A percentile compares a stretch with the other conserved stretches of the same genome.
These are phyloP conservation scores for Anableps anableps DNA, from an alignment of 2,797 vertebrate genomes.

Conservation along the genomic window DNA sequence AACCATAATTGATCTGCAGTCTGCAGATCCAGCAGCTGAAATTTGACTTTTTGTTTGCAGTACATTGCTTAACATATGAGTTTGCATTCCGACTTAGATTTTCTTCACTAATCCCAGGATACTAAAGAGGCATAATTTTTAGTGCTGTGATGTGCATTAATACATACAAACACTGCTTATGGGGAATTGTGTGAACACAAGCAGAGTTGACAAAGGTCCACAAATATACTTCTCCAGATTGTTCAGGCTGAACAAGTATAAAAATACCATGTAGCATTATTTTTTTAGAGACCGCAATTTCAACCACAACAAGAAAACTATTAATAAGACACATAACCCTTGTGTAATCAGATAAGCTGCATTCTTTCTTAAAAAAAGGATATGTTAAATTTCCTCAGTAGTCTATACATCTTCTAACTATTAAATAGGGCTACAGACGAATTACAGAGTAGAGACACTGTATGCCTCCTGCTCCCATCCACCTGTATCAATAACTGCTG, in stretches of 20 bases:
- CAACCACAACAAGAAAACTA: conserved; percentile 15
- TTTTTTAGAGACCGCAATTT: conserved; percentile 12
- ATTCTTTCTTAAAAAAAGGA: background rate
- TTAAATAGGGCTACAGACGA: conserved; percentile 11
- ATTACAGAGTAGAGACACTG: conserved; percentile 4
- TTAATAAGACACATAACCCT: background rate
- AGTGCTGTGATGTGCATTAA: background rate
- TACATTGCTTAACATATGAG: background rate
- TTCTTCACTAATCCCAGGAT: background rate
- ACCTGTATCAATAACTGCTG: conserved; percentile 58
- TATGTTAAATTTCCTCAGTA: conserved; percentile 1
- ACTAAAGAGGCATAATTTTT: background rate
- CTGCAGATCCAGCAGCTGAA: background rate
- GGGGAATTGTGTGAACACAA: background rate
- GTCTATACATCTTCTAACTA: conserved; percentile 23
- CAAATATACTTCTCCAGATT: conserved; percentile 4
- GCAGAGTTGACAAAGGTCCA: background rate
- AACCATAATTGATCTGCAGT: background rate
- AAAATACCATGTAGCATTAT: background rate
- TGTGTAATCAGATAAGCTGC: background rate
- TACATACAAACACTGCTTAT: background rate
- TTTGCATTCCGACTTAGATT: background rate
- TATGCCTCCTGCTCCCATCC: conserved; percentile 28
- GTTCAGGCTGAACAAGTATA: background rate
- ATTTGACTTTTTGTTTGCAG: background rate